A percentile compares a stretch with the other conserved stretches of the same genome.
These are phyloP conservation scores for Chamaea fasciata DNA, from an alignment of 2,113 vertebrate species.

Conservation along the genomic window DNA sequence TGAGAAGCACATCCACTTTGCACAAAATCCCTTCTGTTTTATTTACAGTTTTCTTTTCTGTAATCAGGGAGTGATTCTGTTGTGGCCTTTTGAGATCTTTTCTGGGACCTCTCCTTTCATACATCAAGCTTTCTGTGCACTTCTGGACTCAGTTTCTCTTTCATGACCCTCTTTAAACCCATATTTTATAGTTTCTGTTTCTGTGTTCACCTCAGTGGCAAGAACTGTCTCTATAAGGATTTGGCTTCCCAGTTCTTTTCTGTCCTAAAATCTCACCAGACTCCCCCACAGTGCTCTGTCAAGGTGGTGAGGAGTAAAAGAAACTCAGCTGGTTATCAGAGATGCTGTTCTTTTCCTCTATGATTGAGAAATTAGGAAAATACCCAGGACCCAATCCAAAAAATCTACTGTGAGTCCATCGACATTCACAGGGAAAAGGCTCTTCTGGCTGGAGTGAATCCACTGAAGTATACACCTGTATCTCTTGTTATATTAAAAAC, in stretches of 20 bases:
- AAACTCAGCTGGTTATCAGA: background rate
- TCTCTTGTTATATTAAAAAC: background rate
- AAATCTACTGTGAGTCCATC: background rate
- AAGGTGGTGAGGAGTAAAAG: background rate
- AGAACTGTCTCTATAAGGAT: background rate
- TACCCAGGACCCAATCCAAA: background rate
- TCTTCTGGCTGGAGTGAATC: background rate
- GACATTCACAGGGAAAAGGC: background rate
- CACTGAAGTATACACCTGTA: background rate
- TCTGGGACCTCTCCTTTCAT: background rate
- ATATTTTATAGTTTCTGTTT: background rate
- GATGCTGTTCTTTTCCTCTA: background rate
- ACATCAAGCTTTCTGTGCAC: background rate
- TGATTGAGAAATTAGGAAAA: background rate
- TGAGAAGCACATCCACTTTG: conserved; percentile 26
- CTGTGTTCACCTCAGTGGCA: background rate
- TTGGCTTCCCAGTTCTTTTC: background rate
- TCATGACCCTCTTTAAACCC: background rate
- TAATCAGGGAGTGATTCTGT: background rate
- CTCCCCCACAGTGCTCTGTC: background rate
- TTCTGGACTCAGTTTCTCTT: background rate
- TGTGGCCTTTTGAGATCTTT: background rate
- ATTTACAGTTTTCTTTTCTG: background rate
- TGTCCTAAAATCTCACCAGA: background rate
- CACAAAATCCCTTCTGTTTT: background rate